phyloP scores from a whole-genome alignment of 1,140 invertebrate species.

The Drosophila sp. region DNA sequence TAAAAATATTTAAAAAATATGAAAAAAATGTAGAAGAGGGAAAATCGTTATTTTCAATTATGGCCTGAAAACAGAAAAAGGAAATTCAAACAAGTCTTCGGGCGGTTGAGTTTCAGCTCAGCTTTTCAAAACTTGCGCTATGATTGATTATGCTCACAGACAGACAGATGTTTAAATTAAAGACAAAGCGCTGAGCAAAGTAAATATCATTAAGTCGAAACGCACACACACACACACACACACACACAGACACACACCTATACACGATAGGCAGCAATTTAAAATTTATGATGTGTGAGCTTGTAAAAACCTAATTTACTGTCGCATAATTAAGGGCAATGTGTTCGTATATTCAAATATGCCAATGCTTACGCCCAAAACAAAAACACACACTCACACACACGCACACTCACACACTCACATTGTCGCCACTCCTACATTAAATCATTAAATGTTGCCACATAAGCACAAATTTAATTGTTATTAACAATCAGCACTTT shows the following conservation, averaged over 20 bases:
- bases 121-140: conserved; percentile 70
- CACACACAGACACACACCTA: conserved; percentile 3
- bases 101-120: conserved; percentile 64
- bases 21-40: conserved; percentile 15
- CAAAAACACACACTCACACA: conserved; percentile 11
- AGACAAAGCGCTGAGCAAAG: conserved; percentile 58
- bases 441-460: conserved; percentile 81
- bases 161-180: conserved; percentile 78
- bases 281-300: conserved; percentile 82
- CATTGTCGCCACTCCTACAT: conserved; percentile 59
- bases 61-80: conserved; percentile 48
- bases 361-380: conserved; percentile 56
- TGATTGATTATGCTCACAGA: conserved; percentile 73
- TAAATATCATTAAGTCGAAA: conserved; percentile 77
- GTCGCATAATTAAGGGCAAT: conserved; percentile 74
- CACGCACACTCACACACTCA: conserved; percentile 18
- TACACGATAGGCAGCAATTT: conserved; percentile 63
- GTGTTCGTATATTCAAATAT: conserved; percentile 14
- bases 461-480: conserved; percentile 83
- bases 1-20: conserved; percentile 17
- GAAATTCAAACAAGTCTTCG: conserved; percentile 49
- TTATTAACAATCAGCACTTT: conserved; percentile 81
- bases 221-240: conserved; percentile 40
- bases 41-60: conserved; percentile 83
- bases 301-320: conserved; percentile 81